A percentile compares a stretch with the other conserved stretches of the same genome.
Evolutionary conservation across 2,888 invertebrate species (phyloP).

Genomic region (Dasypogon diadema): DNA sequence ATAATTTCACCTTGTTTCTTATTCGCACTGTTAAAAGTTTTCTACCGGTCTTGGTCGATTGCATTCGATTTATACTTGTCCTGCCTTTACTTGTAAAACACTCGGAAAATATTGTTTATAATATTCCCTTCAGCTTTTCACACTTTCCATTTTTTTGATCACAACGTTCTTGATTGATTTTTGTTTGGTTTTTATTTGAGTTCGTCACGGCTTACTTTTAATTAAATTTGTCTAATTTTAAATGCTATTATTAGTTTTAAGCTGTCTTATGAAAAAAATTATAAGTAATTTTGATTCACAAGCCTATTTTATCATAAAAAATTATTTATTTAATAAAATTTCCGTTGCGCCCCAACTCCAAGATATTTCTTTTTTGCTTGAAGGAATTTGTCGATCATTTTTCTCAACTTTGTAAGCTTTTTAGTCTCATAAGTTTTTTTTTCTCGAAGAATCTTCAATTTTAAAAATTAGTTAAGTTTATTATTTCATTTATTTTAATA

Average conservation of each 20-base stretch:
- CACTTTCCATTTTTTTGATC: slow-evolving; percentile 19
- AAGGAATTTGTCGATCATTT: slow-evolving; percentile 32
- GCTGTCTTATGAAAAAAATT: slow-evolving; percentile 38
- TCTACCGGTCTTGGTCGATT: slow-evolving; percentile 29
- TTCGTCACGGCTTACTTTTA: slow-evolving; percentile 40
- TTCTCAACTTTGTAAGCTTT: slow-evolving; percentile 21
- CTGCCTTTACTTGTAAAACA: slow-evolving; percentile 15
- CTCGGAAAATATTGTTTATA: slow-evolving; percentile 16
- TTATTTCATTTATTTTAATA: slow-evolving; percentile 57
- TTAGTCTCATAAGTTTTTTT: slow-evolving; percentile 58
- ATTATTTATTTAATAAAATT: background rate
- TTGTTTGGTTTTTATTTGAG: background rate
- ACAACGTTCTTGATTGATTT: slow-evolving; percentile 35
- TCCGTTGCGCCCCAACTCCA: slow-evolving; percentile 66
- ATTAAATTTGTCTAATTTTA: slow-evolving; percentile 51
- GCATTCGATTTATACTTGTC: background rate
- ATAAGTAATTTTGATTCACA: slow-evolving; percentile 47
- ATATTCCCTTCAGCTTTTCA: slow-evolving; percentile 14
- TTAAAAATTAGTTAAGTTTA: background rate
- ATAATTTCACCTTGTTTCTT: slow-evolving; percentile 18
- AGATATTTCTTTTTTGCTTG: slow-evolving; percentile 56
- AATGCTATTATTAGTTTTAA: slow-evolving; percentile 39
- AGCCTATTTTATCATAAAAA: slow-evolving; percentile 30
- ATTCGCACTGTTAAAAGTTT: slow-evolving; percentile 1
- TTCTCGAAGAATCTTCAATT: slow-evolving; percentile 51